Evolutionary conservation across 2,113 vertebrate species (phyloP).

Genomic region (Mystacornis crossleyi): DNA sequence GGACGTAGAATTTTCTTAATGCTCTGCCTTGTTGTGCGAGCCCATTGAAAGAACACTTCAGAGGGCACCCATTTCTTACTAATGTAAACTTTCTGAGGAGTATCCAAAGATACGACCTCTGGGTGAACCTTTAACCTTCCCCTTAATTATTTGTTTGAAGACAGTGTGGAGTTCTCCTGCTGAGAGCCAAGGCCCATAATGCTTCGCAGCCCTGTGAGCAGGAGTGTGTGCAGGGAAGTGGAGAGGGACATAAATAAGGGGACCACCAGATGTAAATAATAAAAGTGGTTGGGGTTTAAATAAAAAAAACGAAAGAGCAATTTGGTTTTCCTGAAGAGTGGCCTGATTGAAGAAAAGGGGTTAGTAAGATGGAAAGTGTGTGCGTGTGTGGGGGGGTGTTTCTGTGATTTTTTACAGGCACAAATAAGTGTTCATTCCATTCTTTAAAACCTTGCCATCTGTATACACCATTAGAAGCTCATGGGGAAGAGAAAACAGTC

Average conservation of each 20-base stretch:
- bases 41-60: conserved; percentile 74
- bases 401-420: conserved; percentile 67
- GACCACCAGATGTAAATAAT: conserved; percentile 97
- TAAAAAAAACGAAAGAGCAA: conserved; percentile 68
- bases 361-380: conserved; percentile 58
- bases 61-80: conserved; percentile 74
- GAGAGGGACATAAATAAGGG: conserved; percentile 86
- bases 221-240: conserved; percentile 70
- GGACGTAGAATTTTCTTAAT: conserved; percentile 66
- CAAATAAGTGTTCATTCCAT: conserved; percentile 69
- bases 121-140: conserved; percentile 93
- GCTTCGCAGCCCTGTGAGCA: conserved; percentile 78
- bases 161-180: conserved; percentile 96
- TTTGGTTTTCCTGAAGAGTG: conserved; percentile 73
- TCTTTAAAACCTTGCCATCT: conserved; percentile 84
- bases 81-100: conserved; percentile 94
- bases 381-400: background rate
- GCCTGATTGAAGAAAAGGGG: conserved; percentile 64
- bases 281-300: conserved; percentile 82
- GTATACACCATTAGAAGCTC: conserved; percentile 88
- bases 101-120: conserved; percentile 97
- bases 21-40: conserved; percentile 67
- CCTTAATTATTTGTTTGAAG: conserved; percentile 99
- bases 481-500: conserved; percentile 85
- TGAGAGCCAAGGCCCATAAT: conserved; percentile 86